These are phyloP conservation scores for Spodoptera exigua DNA, from an alignment of 2,888 invertebrate genomes.

Conservation along the genomic window DNA sequence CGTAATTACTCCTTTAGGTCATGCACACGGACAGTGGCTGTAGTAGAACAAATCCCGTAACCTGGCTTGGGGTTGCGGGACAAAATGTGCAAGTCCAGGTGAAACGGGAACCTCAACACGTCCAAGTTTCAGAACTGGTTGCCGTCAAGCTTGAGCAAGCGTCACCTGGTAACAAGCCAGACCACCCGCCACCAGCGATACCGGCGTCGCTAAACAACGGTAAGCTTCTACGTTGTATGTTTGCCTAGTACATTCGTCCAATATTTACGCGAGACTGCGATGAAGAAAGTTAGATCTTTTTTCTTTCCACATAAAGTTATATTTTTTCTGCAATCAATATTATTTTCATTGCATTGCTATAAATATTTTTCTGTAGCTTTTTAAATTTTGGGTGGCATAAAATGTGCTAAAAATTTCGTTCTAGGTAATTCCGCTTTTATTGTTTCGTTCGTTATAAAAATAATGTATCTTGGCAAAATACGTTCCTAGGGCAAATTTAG, in stretches of 20 bases:
- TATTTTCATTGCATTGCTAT: background rate
- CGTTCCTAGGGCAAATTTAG: too few species aligned
- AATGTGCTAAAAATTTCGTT: too few species aligned
- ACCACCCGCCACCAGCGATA: constrained; percentile 79
- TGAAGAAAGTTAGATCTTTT: constrained; percentile 35
- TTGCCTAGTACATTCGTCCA: constrained; percentile 63
- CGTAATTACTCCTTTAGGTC: constrained; percentile 65
- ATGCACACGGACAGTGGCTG: constrained; percentile 90
- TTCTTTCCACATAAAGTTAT: too few species aligned
- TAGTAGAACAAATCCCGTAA: constrained; percentile 92
- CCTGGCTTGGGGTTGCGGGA: constrained; percentile 88
- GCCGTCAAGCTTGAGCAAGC: constrained; percentile 91
- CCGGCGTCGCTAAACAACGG: constrained; percentile 85
- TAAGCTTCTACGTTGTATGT: constrained; percentile 57
- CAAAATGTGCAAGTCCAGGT: constrained; percentile 89
- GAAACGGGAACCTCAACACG: constrained; percentile 91
- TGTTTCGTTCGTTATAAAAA: too few species aligned
- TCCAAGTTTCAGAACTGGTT: constrained; percentile 90
- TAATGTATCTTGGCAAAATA: too few species aligned
- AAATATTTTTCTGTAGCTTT: background rate
- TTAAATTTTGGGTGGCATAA: too few species aligned
- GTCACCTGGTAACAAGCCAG: constrained; percentile 90
- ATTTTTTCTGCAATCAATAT: background rate
- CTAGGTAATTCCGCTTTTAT: too few species aligned
- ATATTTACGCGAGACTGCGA: constrained; percentile 66